Evolutionary conservation across 2,888 invertebrate species (phyloP), one percentile per base, ranked within the genome.

Genomic region (Koerneria pararmatus): DNA sequence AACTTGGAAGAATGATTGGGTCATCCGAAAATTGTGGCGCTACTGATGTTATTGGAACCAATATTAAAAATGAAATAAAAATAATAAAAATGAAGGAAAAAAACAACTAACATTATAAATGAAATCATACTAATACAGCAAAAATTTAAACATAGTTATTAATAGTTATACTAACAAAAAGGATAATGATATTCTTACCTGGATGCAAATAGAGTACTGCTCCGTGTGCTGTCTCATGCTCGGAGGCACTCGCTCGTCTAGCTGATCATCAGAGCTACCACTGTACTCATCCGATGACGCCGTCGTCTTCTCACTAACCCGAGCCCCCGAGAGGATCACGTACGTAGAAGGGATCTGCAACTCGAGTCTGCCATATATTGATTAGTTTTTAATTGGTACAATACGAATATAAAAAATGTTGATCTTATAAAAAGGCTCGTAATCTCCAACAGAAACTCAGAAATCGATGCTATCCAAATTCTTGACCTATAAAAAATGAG

Each of bases 311-410:
- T 95, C 94, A 83, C 94, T 94, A 0, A 95, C 93, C 57, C 93
- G 88, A 0, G 94, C 92, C 85, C 94, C 94, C 58, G 93, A 88
- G 91, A 95, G 91, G 85, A 93, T 93, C 75, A 95, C 91, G 86
- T 95, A 95, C 0, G 95, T 94, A 48, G 91, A 88, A 0, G 95
- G 93, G 84, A 91, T 91, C 93, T 94, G 84, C 24, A 83, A 80
- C 65, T 11, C 34, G 58, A 58, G 8, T 8, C 15, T 11, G 11
- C 8, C 22, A 32, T 8, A 6, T 37, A 22, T 59, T 59, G 19
- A 22, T 46, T 59, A 8, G 8, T 15, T 22, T 59, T 24, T 5
- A 32, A 65, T 4, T 24, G 1, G 27, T 1, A 1, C 1, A 1
- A 34, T 15, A 57, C 19, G 11, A 29, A 31, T 58, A 31, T 8